Base-by-base conservation (phyloP, 2,797 vertebrate species). In the Buphagus erythrorhynchus region DNA sequence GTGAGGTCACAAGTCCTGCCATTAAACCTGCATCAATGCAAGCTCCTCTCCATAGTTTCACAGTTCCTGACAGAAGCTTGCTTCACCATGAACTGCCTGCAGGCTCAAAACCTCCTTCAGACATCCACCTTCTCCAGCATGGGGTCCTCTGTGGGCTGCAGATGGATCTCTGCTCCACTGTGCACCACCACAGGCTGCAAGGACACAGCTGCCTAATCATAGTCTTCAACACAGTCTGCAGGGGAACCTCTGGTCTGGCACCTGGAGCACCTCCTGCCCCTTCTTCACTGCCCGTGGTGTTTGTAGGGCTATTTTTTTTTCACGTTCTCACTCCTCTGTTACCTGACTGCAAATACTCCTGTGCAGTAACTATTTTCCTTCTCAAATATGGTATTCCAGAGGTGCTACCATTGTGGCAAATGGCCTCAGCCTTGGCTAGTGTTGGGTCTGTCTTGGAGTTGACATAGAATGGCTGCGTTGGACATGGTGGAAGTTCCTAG, bases 381-480 rank as follows among this genome's bases (percentile, higher is more conserved):
- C 42, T 49, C 16, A 13, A 55, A 17, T 57, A 25, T 35, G 6
- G 33, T 48, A 31, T 24, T 55, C 35, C 35, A 40, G 35, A 57
- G 25, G 7, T 31, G 16, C 20, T 63, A 7, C 33, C 13, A 7
- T 16, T 29, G 20, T 25, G 25, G 11, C 9, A 7, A 26, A 5
- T n/a, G 46, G 46, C 25, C 51, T 48, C 2, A 4, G 16, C 20
- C 13, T 74, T 35, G 52, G 19, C 29, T 58, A 29, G 9, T 58
- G 8, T n/a, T 57, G 7, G 5, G 10, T 55, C 42, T 65, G 35
- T 48, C 49, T 55, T 57, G 42, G 31, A 40, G 35, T 16, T 4
- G 4, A 16, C 25, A 20, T 21, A 11, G 13, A 31, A 9, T 17
- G 5, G 5, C 35, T 29, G 4, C 13, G 7, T 20, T 0, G 0